Base-by-base conservation (phyloP, 2,113 vertebrate species). In the Lophotis ruficrista region DNA sequence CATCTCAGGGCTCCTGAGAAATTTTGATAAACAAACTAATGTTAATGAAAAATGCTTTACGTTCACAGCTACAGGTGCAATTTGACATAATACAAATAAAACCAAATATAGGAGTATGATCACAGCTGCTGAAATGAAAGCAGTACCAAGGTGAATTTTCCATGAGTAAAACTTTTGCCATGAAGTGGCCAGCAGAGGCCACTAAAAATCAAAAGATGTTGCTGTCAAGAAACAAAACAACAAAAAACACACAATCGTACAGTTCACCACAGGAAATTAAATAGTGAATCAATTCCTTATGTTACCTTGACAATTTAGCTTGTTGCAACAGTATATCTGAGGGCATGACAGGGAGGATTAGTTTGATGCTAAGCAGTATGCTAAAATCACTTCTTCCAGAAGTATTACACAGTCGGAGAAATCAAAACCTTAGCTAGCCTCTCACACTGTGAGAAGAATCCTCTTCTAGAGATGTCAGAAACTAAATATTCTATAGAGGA, bases 1-100 rank as follows among this genome's bases (percentile, higher is more conserved):
- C 92, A 99, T 96, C 93, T 97, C 98, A 28, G 98, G 98, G 81
- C 98, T 98, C 94, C 99, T 99, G 96, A 84, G 41, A 95, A 90
- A 97, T 89, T 81, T 72, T 82, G 64, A 97, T 60, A 95, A 89
- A 94, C 9, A 96, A 96, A 62, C n/a, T 37, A 6, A 2, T 37
- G 53, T 94, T 86, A 94, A 56, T 75, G 31, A 76, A 53, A 68
- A 86, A 62, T 18, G 37, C 33, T 47, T 60, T 14, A 16, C 12
- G 47, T 43, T 78, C 47, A 75, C 35, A 50, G 47, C 33, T 41
- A 20, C 4, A 68, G 48, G 21, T 20, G 50, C 43, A 93, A 51
- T 77, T 57, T 65, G 65, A 89, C 56, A 93, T 73, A 69, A 77
- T 4, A 77, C 57, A 94, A 27, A 69, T 20, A n/a, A 87, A 95